Conservation (phyloP, 2,888 invertebrate genomes). For the Cryptosula pallasiana region DNA sequence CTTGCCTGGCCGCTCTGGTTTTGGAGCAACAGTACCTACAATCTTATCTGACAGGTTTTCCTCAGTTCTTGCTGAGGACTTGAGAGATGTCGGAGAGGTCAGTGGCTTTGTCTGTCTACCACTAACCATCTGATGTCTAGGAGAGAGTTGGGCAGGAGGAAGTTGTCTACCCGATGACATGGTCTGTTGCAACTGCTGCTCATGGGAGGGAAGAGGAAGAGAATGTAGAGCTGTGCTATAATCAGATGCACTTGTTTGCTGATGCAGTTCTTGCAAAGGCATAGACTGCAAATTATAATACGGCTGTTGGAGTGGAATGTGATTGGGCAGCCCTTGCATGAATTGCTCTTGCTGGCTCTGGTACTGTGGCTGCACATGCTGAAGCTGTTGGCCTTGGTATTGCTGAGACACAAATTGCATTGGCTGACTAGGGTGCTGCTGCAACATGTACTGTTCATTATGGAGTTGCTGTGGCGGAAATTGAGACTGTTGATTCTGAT, state of each 20-base stretch:
- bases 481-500: too few relatives aligned
- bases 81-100: not conserved
- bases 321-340: not conserved
- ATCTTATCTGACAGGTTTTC: not conserved
- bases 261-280: too few relatives aligned
- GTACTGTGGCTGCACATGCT: not conserved
- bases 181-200: not conserved
- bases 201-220: too few relatives aligned
- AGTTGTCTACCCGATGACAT: too few relatives aligned
- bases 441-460: not conserved
- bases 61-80: not conserved
- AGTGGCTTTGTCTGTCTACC: too few relatives aligned
- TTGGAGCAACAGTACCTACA: slow-evolving; percentile 9
- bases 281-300: too few relatives aligned
- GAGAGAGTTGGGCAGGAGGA: not conserved
- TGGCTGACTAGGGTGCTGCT: not conserved
- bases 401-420: not conserved
- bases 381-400: not conserved
- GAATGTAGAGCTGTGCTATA: too few relatives aligned
- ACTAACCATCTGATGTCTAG: too few relatives aligned
- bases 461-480: not conserved
- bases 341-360: not conserved
- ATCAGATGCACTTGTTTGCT: too few relatives aligned
- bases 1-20: not conserved
- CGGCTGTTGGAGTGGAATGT: not conserved